Base-by-base conservation (phyloP, 2,888 invertebrate genomes). In the Pandemis corylana region DNA sequence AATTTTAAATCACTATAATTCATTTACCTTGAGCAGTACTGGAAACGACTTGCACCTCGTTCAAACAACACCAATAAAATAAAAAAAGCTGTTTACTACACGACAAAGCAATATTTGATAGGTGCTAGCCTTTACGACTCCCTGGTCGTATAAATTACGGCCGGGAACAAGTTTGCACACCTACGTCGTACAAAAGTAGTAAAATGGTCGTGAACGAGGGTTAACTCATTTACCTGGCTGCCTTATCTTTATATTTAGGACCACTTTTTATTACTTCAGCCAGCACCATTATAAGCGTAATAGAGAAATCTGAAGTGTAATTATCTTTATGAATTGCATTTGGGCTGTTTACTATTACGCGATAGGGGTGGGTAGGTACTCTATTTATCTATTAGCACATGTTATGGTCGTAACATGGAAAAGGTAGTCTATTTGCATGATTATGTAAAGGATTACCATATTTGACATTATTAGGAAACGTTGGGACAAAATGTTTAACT, bases 161-260 rank as follows among this genome's bases (percentile, higher is more conserved):
- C 75, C 63, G 75, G 74, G 70, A 69, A 77, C 83, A 81, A 82
- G 81, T 78, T 76, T 76, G 77, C 78, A 75, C 77, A 77, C 79
- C 78, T 78, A 75, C 72, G 69, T 81, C 84, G 83, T 87, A 89
- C 85, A 87, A 86, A 84, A 78, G 89, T 78, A 83, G 79, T 89
- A 88, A 89, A 88, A 85, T 73, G 20, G 69, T 63, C 80, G 76
- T 80, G 80, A 83, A 84, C 80, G 78, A 77, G 78, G 80, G 79
- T 80, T 81, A 77, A 79, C 84, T 84, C 83, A 84, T 85, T 82
- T 85, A 83, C 81, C 81, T 82, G 76, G 71, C 61, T 73, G 74
- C 63, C 77, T 83, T 83, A 82, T 82, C 78, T 80, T 80, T 78
- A 78, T 73, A 78, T 82, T 84, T 80, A 81, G 79, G 80, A 68